phyloP scores from a whole-genome alignment of 2,888 invertebrate species.

The Blomia tropicalis region DNA sequence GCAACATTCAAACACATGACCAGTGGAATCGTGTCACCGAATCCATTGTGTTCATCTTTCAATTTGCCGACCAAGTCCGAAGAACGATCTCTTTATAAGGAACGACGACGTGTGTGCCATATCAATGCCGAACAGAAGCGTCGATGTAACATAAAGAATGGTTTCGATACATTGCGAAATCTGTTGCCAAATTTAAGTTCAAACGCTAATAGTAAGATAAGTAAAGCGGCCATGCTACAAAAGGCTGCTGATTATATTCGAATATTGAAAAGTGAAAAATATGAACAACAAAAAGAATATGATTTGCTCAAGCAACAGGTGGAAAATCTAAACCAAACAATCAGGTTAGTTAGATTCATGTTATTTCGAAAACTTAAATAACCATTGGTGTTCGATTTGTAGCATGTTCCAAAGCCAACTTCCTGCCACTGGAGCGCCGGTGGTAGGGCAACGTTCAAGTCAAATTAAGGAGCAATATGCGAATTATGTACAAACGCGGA shows the following conservation, averaged over 20 bases:
- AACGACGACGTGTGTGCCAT: slow-evolving; percentile 67
- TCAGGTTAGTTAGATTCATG: slow-evolving; percentile 48
- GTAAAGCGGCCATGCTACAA: slow-evolving; percentile 86
- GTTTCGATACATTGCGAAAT: slow-evolving; percentile 80
- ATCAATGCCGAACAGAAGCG: slow-evolving; percentile 91
- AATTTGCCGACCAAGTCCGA: slow-evolving; percentile 27
- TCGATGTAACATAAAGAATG: slow-evolving; percentile 84
- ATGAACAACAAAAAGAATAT: slow-evolving; percentile 71
- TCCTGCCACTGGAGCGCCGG: slow-evolving; percentile 86
- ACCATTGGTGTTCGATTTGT: too few relatives aligned
- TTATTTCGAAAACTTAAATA: slow-evolving; percentile 19
- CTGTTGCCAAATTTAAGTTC: slow-evolving; percentile 70
- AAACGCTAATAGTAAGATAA: slow-evolving; percentile 71
- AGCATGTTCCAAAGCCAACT: slow-evolving; percentile 84
- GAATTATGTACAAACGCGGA: slow-evolving; percentile 67
- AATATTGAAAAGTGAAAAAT: slow-evolving; percentile 64
- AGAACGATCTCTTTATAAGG: slow-evolving; percentile 36
- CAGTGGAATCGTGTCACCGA: neutral
- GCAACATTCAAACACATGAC: neutral
- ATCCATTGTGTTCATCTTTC: neutral
- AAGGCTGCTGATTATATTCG: slow-evolving; percentile 81
- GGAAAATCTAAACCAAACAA: slow-evolving; percentile 71
- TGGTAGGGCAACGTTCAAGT: slow-evolving; percentile 70
- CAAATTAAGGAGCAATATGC: slow-evolving; percentile 86
- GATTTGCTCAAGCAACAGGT: slow-evolving; percentile 70